Evolutionary conservation across 2,888 invertebrate genomes (phyloP).

Genomic region (Rambutsinella grinnellia): DNA sequence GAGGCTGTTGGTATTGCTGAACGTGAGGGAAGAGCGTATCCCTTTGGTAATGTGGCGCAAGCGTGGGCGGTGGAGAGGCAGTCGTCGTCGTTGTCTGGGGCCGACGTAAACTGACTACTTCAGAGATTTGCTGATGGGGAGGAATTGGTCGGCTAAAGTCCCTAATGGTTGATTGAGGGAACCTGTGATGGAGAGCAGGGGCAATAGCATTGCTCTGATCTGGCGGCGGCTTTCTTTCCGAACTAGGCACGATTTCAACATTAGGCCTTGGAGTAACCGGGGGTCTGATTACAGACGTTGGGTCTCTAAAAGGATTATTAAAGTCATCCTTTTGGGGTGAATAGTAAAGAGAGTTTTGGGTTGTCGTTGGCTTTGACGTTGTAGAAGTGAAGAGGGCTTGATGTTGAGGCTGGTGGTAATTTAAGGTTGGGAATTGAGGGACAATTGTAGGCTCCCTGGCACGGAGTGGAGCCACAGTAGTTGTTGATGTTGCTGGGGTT

Average conservation of each 20-base stretch:
- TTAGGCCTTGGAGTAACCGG: conserved; percentile 53
- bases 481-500: conserved; percentile 38
- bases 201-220: conserved; percentile 64
- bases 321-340: conserved; percentile 31
- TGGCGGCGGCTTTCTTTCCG: conserved; percentile 65
- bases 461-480: conserved; percentile 26
- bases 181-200: too few relatives aligned
- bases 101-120: too few relatives aligned
- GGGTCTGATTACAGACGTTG: conserved; percentile 12
- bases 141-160: too few relatives aligned
- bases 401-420: conserved; percentile 16
- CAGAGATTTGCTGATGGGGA: too few relatives aligned
- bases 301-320: conserved; percentile 18
- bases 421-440: conserved; percentile 6
- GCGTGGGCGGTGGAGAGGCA: conserved; percentile 2
- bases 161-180: too few relatives aligned
- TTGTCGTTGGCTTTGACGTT: conserved; percentile 17
- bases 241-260: conserved; percentile 64
- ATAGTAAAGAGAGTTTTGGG: conserved; percentile 26
- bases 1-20: conserved; percentile 10
- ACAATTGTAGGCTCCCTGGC: conserved; percentile 22
- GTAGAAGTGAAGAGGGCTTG: conserved; percentile 16
- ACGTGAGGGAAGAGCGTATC: conserved; percentile 15
- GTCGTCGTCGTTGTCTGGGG: conserved; percentile 15
- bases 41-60: conserved; percentile 17